Base-by-base conservation (phyloP, 2,797 vertebrate species). In the Sandelia bainsii region DNA sequence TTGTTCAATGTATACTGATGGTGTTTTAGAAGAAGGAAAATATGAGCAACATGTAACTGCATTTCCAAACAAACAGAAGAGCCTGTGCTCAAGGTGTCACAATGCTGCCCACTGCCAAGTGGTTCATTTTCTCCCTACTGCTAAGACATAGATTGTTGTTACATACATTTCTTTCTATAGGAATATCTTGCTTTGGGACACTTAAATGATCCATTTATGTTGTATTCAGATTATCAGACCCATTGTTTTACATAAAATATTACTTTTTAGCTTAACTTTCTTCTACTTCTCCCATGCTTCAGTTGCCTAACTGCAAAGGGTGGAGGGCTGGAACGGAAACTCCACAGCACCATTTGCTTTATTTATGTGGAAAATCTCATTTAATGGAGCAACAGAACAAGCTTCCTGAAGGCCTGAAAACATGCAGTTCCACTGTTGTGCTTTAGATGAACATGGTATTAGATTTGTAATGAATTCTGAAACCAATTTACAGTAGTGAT, bases 11-110 rank as follows among this genome's bases (percentile, higher is more conserved):
- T 80, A 66, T 68, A 71, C 51, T 25, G 72, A 77, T 71, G 64
- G 57, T 56, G 73, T 69, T 51, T 66, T 61, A 70, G 67, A 86
- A 81, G 51, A 87, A 63, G 88, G 82, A 89, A 89, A 91, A 70
- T 85, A 53, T 91, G 80, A 88, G 75, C 52, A 66, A 73, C 77
- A 68, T 76, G 64, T 34, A 75, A 84, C 73, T 81, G 74, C 78
- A 77, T 88, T 88, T 84, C 82, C 79, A 87, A 79, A 76, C 80
- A 78, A 88, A 69, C 77, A 81, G 54, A 59, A 69, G 70, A 72
- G 81, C 6, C 81, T 89, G 87, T 79, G 50, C 84, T 86, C 70
- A 67, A 86, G 80, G 87, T 91, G 88, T 80, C 79, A 80, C 62
- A 71, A 53, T 58, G 67, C 79, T 84, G 75, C 67, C 79, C 67